Conservation (phyloP, 2,888 invertebrate species). For the Acanthopleura granulata region DNA sequence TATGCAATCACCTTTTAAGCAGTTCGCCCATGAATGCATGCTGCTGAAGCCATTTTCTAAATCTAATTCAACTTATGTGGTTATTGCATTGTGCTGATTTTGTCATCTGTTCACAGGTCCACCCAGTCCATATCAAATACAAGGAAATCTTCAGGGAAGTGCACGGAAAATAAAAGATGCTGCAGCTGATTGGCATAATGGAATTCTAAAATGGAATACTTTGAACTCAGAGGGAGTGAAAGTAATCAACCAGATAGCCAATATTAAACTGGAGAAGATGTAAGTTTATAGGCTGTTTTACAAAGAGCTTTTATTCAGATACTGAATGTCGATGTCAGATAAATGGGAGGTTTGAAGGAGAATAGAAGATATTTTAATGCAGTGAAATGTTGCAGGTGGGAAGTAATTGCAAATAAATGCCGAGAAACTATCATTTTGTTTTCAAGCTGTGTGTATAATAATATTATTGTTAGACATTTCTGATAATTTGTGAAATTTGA, state of each 20-base stretch:
- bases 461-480: too few relatives aligned
- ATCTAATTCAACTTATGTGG: too few relatives aligned
- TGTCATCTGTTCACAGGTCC: too few relatives aligned
- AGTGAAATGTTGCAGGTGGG: not conserved
- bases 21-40: too few relatives aligned
- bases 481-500: not conserved
- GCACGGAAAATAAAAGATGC: conserved; percentile 74
- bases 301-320: not conserved
- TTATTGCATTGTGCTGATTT: too few relatives aligned
- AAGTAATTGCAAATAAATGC: not conserved
- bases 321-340: too few relatives aligned
- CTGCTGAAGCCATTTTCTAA: too few relatives aligned
- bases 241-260: conserved; percentile 52
- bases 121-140: too few relatives aligned
- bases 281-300: conserved; percentile 27
- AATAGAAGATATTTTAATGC: not conserved
- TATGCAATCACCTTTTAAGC: too few relatives aligned
- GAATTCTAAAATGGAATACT: conserved; percentile 53
- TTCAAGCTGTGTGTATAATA: too few relatives aligned
- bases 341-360: not conserved
- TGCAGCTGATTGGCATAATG: conserved; percentile 71
- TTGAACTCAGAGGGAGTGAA: conserved; percentile 44
- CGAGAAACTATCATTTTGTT: not conserved
- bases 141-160: conserved; percentile 72
- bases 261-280: conserved; percentile 53